phyloP scores from a whole-genome alignment of 2,113 vertebrate species.

The Nycticorax nycticorax region DNA sequence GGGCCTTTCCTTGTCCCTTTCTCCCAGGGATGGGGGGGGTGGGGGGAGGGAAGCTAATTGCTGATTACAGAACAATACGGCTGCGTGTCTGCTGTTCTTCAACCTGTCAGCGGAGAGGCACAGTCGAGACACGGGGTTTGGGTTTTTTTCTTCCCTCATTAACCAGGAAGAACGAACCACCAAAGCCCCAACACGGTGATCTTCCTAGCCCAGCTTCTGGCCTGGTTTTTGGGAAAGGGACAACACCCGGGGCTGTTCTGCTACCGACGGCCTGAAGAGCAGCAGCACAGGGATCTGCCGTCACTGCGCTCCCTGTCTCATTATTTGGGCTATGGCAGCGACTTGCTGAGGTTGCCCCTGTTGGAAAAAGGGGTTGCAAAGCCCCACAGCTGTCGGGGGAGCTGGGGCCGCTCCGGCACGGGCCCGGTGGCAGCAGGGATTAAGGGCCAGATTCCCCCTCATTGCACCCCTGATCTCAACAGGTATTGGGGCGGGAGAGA shows the following conservation, averaged over 20 bases:
- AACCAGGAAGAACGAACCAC: background rate
- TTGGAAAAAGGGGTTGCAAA: background rate
- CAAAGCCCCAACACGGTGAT: fast-evolving
- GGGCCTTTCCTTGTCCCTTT: background rate
- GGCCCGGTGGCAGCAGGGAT: background rate
- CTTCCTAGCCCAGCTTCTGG: background rate
- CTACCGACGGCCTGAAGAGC: background rate
- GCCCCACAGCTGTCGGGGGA: background rate
- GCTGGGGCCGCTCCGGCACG: background rate
- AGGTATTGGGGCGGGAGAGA: background rate
- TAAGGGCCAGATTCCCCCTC: background rate
- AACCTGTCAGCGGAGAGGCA: background rate
- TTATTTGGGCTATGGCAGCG: background rate
- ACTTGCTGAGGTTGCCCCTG: background rate
- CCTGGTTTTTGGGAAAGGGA: background rate
- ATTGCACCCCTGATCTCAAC: background rate
- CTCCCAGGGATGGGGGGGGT: background rate
- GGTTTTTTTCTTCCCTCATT: background rate
- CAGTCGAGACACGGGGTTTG: fast-evolving
- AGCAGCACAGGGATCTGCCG: background rate
- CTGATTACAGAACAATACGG: background rate
- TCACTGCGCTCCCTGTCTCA: fast-evolving
- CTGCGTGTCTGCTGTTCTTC: background rate
- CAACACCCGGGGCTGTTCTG: background rate
- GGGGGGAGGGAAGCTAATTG: too few relatives aligned